Conservation (phyloP, 2,888 invertebrate species). For the Rhogogaster chlorosoma region DNA sequence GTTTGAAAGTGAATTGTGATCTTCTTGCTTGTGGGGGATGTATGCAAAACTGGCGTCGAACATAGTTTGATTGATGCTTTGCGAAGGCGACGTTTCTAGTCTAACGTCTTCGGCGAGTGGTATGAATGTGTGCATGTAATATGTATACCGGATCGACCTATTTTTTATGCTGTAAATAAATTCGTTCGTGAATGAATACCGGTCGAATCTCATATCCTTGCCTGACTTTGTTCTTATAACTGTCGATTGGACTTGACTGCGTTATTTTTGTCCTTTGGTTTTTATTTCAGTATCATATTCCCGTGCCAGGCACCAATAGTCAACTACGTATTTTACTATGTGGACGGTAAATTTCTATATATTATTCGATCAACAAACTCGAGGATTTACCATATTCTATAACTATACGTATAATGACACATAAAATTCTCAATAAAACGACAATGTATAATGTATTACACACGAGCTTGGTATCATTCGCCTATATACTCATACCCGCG, state of each 20-base stretch:
- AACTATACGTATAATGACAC: background rate
- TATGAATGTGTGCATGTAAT: background rate
- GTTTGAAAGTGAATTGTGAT: slow-evolving; percentile 10
- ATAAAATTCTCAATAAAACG: background rate
- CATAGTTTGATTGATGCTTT: slow-evolving; percentile 29
- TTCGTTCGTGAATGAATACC: slow-evolving; percentile 8
- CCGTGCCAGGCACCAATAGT: slow-evolving; percentile 37
- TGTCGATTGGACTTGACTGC: slow-evolving; percentile 34
- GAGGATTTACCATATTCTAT: background rate
- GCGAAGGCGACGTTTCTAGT: background rate
- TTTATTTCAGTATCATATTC: slow-evolving; percentile 6
- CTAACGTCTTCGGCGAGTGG: background rate
- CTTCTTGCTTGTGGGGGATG: background rate
- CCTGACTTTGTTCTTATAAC: slow-evolving; percentile 19
- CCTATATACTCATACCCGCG: background rate
- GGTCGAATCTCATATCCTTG: background rate
- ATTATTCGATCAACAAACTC: background rate
- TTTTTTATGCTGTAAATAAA: slow-evolving; percentile 11
- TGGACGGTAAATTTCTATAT: background rate
- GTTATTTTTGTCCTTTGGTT: slow-evolving; percentile 26
- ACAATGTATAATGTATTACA: background rate
- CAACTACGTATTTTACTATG: slow-evolving; percentile 4
- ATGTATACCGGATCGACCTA: slow-evolving; percentile 6
- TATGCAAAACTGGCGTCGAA: slow-evolving; percentile 29
- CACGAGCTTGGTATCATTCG: background rate